phyloP scores from a whole-genome alignment of 2,888 invertebrate genomes.

The Notodonta ziczac region DNA sequence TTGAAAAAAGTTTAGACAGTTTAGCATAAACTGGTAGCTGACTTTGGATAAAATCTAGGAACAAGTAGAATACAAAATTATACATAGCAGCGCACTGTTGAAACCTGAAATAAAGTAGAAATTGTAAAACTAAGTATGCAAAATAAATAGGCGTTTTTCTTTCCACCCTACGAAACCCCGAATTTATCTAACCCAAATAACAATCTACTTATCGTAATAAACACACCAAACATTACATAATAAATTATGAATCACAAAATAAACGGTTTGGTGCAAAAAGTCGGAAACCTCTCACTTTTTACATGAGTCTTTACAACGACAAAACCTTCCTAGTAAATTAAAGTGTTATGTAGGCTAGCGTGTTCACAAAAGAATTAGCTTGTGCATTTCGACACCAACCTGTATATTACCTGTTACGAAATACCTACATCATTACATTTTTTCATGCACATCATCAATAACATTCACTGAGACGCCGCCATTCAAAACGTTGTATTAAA shows the following conservation, averaged over 20 bases:
- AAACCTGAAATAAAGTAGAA: too few relatives aligned
- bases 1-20: too few relatives aligned
- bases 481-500: too few relatives aligned
- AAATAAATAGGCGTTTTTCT: background rate
- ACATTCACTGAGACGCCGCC: too few relatives aligned
- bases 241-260: conserved; percentile 5
- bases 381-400: conserved; percentile 1
- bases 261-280: conserved; percentile 16
- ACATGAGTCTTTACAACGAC: conserved; percentile 18
- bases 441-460: background rate
- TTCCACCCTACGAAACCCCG: background rate
- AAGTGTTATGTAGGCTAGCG: conserved; percentile 16
- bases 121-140: too few relatives aligned
- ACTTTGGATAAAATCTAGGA: too few relatives aligned
- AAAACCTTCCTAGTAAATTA: conserved; percentile 21
- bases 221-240: conserved; percentile 4
- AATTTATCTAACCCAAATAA: background rate
- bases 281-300: conserved; percentile 33
- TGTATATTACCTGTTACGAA: conserved; percentile 3
- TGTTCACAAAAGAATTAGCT: conserved; percentile 23
- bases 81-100: too few relatives aligned
- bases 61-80: too few relatives aligned
- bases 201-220: conserved; percentile 5
- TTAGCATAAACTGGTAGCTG: too few relatives aligned
- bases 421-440: background rate